Evolutionary conservation across 2,888 invertebrate genomes (phyloP), one percentile per base, ranked within the genome.

Genomic region (Acleris sparsana): DNA sequence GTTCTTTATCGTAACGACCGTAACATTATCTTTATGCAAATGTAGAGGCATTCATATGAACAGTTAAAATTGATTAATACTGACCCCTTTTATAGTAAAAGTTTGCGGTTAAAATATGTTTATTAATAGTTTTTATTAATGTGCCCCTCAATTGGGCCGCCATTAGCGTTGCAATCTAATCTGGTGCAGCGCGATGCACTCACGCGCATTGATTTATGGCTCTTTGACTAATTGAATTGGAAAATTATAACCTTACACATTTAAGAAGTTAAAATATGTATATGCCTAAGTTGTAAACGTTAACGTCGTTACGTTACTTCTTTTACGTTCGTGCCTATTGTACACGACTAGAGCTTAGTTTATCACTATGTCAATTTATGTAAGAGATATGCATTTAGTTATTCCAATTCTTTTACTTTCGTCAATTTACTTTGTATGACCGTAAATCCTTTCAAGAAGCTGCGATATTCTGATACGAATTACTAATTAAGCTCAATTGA

Each of bases 121-220:
- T 53, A 39, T 48, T 53, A 62, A 48, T 46, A 61, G 51, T 57
- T 62, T 67, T 59, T 67, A 67, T 67, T 62, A 67, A 67, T 62
- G 62, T 59, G 39, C 25, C 13, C 56, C 17, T 33, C 80, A 85
- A 86, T 86, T 85, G 84, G 77, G 72, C 69, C 73, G 68, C 78
- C 80, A 83, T 86, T 83, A 85, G 77, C 77, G 70, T 77, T 63
- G 73, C 70, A 77, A 83, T 84, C 77, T 84, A 77, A 86, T 86
- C 85, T 77, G 58, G 53, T 51, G 51, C 61, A 56, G 52, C 29
- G 62, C 63, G 57, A 57, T 17, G 48, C 62, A 66, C 61, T 56
- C 61, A 51, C 33, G 61, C 57, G 62, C 57, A 62, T 13, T 66
- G 66, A 66, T 66, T 66, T 62, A 66, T 62, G 7, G 66, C 57